Conservation (phyloP, 2,888 invertebrate genomes). For the Ctena decussata region DNA sequence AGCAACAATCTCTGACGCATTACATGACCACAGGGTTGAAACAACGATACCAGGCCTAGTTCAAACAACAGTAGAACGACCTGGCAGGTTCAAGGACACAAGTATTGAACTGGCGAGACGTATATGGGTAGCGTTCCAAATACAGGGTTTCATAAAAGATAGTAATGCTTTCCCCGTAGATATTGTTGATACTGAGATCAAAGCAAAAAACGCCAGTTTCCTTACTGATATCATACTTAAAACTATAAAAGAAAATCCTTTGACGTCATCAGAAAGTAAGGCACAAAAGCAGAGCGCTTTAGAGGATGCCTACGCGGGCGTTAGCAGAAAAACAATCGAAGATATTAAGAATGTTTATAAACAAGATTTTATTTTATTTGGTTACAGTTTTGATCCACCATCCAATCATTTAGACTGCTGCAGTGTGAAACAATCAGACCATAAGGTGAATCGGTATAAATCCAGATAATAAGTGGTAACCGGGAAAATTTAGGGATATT, state of each 20-base stretch:
- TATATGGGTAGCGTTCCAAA: conserved; percentile 6
- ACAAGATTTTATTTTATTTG: conserved; percentile 17
- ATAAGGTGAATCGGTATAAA: too few relatives aligned
- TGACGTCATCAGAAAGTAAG: conserved; percentile 15
- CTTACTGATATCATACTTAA: neutral
- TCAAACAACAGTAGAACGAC: neutral
- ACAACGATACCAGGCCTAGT: conserved; percentile 21
- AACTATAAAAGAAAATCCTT: neutral
- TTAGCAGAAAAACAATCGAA: neutral
- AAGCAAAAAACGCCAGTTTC: neutral
- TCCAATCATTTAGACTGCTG: too few relatives aligned
- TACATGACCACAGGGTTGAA: conserved; percentile 22
- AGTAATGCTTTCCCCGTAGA: neutral
- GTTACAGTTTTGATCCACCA: neutral
- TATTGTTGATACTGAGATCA: neutral
- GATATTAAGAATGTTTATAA: conserved; percentile 1
- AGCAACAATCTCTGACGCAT: neutral
- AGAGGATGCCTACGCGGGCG: neutral
- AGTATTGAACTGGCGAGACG: neutral
- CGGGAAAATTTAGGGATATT: too few relatives aligned
- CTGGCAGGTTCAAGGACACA: too few relatives aligned
- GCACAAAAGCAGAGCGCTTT: neutral
- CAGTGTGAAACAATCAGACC: too few relatives aligned
- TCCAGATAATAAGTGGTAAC: too few relatives aligned
- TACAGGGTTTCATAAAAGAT: conserved; percentile 14